Evolutionary conservation across 2,888 invertebrate genomes (phyloP), one percentile per base, ranked within the genome.

Genomic region (Epirrhoe tristata): DNA sequence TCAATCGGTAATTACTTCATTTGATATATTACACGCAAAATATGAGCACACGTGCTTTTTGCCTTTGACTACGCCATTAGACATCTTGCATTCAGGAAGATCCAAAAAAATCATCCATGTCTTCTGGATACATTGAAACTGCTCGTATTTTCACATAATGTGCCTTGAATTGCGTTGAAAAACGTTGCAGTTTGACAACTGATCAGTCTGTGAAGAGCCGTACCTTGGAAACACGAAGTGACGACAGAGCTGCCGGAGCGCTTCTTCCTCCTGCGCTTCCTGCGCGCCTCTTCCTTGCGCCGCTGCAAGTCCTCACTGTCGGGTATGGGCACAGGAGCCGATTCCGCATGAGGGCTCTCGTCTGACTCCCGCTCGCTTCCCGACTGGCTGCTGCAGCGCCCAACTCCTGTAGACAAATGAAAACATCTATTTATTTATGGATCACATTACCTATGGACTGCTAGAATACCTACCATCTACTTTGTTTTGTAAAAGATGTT

Each of bases 151-250:
- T n/a, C n/a, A n/a, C n/a, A n/a, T n/a, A n/a, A n/a, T n/a, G n/a
- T n/a, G n/a, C n/a, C n/a, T n/a, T n/a, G n/a, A n/a, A n/a, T n/a
- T n/a, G n/a, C n/a, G n/a, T n/a, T n/a, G n/a, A 36, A 36, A 1
- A 8, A 36, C 36, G 7, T 36, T 7, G 1, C 1, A 36, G 36
- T 3, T 7, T 7, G 8, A 36, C 4, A 6, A 10, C 10, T 10
- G 39, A n/a, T n/a, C n/a, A 24, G 3, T 43, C 12, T 43, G 4
- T 12, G 16, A 36, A 16, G 24, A 16, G 8, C 6, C 2, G 52
- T 16, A 97, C 97, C 97, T 96, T 97, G 97, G 94, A 98, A 98
- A 90, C 97, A 97, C 80, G 97, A 97, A 76, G 97, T 97, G 84
- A 97, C 97, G 80, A 98, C 94, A 73, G 97, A 97, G 85, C 97